Evolutionary conservation across 2,888 invertebrate genomes (phyloP).

Genomic region (Nephrotoma guestfalica): DNA sequence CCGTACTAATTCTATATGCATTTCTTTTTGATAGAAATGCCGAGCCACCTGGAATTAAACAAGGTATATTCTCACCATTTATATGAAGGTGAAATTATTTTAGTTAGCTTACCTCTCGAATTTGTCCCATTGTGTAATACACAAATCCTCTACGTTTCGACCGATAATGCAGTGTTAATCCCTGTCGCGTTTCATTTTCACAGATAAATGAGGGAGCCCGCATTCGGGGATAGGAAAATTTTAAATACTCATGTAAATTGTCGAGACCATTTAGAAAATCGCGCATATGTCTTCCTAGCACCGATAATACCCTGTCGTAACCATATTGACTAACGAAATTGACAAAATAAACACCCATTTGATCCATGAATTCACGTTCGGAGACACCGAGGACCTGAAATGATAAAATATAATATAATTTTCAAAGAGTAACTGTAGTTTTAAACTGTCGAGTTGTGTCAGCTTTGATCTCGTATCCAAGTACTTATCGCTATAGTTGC

Average conservation of each 20-base stretch:
- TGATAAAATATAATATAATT: constrained; percentile 13
- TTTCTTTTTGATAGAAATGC: constrained; percentile 89
- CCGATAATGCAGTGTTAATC: constrained; percentile 83
- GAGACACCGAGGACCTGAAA: constrained; percentile 69
- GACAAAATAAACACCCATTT: constrained; percentile 89
- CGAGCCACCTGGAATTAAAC: constrained; percentile 56
- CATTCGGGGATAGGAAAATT: constrained; percentile 84
- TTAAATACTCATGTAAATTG: constrained; percentile 92
- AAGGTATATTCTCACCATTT: neutral
- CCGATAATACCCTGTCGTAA: constrained; percentile 80
- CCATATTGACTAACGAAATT: constrained; percentile 89
- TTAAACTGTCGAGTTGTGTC: too few species aligned
- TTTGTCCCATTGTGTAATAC: constrained; percentile 95
- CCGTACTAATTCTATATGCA: constrained; percentile 76
- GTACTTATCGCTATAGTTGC: too few species aligned
- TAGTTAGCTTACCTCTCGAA: constrained; percentile 49
- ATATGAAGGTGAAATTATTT: neutral
- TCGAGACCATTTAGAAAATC: constrained; percentile 93
- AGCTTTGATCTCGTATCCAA: too few species aligned
- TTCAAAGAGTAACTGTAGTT: neutral
- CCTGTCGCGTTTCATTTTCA: constrained; percentile 85
- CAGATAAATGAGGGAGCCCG: constrained; percentile 93
- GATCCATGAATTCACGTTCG: constrained; percentile 82
- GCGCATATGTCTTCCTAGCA: constrained; percentile 83
- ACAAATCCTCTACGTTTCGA: constrained; percentile 88